Evolutionary conservation across 2,797 vertebrate species (phyloP).

Genomic region (Chaetophractus vellerosus): DNA sequence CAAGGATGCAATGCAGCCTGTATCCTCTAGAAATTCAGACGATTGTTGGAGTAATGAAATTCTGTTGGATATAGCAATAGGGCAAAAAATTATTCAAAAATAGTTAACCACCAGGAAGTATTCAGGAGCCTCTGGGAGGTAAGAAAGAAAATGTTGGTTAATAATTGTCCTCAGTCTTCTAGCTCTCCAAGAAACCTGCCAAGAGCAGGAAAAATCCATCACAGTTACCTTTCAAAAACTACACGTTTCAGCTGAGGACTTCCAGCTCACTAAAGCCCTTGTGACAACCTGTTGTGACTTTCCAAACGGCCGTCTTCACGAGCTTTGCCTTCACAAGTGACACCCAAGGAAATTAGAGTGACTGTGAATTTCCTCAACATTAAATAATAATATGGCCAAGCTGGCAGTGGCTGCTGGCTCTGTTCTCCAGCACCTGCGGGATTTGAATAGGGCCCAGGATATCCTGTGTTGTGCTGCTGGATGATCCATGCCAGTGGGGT

Average conservation of each 20-base stretch:
- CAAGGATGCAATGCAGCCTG: not conserved
- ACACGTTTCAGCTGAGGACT: not conserved
- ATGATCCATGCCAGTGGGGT: not conserved
- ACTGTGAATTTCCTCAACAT: not conserved
- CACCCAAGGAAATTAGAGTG: slow-evolving; percentile 16
- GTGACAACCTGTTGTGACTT: slow-evolving; percentile 39
- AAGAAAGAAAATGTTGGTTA: not conserved
- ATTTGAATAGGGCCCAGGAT: slow-evolving; percentile 28
- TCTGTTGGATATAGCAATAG: not conserved
- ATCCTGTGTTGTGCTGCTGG: not conserved
- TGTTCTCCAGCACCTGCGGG: not conserved
- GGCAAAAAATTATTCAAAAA: not conserved
- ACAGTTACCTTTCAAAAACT: slow-evolving; percentile 50
- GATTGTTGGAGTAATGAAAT: slow-evolving; percentile 35
- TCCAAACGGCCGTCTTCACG: slow-evolving; percentile 43
- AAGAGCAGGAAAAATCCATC: slow-evolving; percentile 41
- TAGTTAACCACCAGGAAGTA: slow-evolving; percentile 31
- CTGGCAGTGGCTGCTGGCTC: not conserved
- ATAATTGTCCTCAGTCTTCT: slow-evolving; percentile 31
- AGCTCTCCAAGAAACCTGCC: slow-evolving; percentile 54
- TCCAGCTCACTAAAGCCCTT: slow-evolving; percentile 38
- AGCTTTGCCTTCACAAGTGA: not conserved
- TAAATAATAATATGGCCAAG: not conserved
- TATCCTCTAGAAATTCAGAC: slow-evolving; percentile 6
- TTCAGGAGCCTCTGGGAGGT: not conserved